Percentiles rank a stretch among this genome's conserved stretches.
Evolutionary conservation across 2,797 vertebrate genomes (phyloP).

Genomic region (Sorex maritimensis): DNA sequence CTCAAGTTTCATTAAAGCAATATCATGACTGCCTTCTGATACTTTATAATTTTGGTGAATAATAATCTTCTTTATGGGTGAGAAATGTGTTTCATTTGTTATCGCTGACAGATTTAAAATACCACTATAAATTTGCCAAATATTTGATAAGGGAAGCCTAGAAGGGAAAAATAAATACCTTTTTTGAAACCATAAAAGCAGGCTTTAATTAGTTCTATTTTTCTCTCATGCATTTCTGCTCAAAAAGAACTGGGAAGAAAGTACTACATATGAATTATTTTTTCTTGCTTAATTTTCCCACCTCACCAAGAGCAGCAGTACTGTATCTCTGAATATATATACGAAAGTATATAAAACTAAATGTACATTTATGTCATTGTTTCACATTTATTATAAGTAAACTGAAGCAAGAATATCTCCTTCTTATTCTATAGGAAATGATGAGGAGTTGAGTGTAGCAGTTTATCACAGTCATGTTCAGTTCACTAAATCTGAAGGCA

Average conservation of each 20-base stretch:
- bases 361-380: not conserved
- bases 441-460: not conserved
- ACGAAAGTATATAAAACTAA: not conserved
- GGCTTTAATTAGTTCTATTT: not conserved
- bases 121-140: conserved; percentile 91
- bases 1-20: conserved; percentile 91
- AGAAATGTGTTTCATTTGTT: conserved; percentile 87
- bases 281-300: not conserved
- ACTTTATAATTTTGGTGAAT: conserved; percentile 88
- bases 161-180: conserved; percentile 74
- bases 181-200: not conserved
- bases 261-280: not conserved
- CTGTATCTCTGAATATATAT: not conserved
- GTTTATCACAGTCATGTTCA: not conserved
- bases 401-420: not conserved
- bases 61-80: conserved; percentile 90
- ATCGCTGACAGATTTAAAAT: conserved; percentile 90
- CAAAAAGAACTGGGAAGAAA: not conserved
- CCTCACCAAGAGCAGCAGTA: not conserved
- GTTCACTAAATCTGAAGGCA: not conserved
- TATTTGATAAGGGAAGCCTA: conserved; percentile 84
- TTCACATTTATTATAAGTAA: not conserved
- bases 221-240: not conserved
- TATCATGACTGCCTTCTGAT: conserved; percentile 88
- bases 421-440: not conserved